Conservation (phyloP, 2,888 invertebrate genomes). For the Isotomurus palustris region DNA sequence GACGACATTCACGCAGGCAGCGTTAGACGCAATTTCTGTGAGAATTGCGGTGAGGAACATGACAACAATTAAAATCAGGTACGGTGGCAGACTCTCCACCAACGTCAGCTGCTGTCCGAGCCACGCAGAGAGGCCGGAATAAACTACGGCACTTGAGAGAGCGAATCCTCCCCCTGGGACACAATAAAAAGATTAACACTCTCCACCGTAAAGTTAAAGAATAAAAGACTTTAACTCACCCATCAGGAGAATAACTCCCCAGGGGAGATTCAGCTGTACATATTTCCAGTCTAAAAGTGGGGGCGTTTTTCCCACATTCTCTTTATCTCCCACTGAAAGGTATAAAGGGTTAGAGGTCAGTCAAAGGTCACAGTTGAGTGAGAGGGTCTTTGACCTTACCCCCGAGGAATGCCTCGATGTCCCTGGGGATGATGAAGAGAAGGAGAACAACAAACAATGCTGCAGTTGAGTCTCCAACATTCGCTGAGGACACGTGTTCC, state of each 20-base stretch:
- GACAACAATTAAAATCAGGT: conserved; percentile 67
- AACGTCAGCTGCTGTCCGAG: conserved; percentile 67
- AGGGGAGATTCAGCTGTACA: conserved; percentile 28
- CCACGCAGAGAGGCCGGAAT: conserved; percentile 69
- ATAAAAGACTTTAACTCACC: conserved; percentile 8
- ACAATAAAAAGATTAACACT: no score
- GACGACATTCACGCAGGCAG: conserved; percentile 83
- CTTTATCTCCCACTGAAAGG: background rate
- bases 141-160: conserved; percentile 76
- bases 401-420: conserved; percentile 29
- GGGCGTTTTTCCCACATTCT: conserved; percentile 9
- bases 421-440: conserved; percentile 31
- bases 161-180: conserved; percentile 78
- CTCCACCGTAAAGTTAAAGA: background rate
- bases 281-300: conserved; percentile 32
- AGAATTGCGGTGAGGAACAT: conserved; percentile 64
- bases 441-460: conserved; percentile 35
- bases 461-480: conserved; percentile 47
- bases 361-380: background rate
- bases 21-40: conserved; percentile 78
- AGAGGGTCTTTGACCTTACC: conserved; percentile 10
- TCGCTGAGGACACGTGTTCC: conserved; percentile 61
- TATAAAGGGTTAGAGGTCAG: background rate
- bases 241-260: conserved; percentile 30
- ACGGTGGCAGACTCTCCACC: conserved; percentile 60